Evolutionary conservation across 2,888 invertebrate genomes (phyloP), one percentile per base, ranked within the genome.

Genomic region (Ormia ochracea): DNA sequence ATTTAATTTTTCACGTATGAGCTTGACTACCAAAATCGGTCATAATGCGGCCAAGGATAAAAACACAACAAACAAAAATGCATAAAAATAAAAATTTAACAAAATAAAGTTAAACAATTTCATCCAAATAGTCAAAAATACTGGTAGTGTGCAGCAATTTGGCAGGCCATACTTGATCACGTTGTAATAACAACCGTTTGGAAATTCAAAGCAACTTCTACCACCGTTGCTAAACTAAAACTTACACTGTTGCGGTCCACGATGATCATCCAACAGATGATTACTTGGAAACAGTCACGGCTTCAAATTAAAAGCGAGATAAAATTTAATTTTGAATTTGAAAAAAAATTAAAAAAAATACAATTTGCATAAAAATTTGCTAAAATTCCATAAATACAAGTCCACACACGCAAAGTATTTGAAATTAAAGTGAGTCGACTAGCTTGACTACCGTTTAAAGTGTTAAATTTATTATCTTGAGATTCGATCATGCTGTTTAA

Each of bases 1-100:
- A 31, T 59, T 65, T 45, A 50, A 54, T 61, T 70, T 59, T 74
- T 48, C 19, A 31, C 38, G 12, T 68, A 31, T 75, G 72, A 77
- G 80, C 77, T 73, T 69, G 69, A 75, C 82, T 58, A 80, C 82
- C 82, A 80, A 83, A 82, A 82, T 82, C 61, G 81, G 59, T 78
- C 65, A 73, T 72, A 82, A 82, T 70, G 82, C 82, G 83, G 83
- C 82, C 83, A 83, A 83, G 83, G 83, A 83, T 83, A 59, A 76
- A 76, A 81, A 70, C 58, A 52, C 38, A 21, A 69, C 41, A 78
- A 50, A 61, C 43, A n/a, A 45, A 33, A 36, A 36, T 36, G n/a
- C n/a, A 41, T 28, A 45, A 36, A 12, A 17, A 6, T 38, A 66
- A 17, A 26, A 63, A 28, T 36, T 23, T 56, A 26, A 23, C 36